Conservation (phyloP, 2,797 vertebrate genomes). For the Chelon labrosus region DNA sequence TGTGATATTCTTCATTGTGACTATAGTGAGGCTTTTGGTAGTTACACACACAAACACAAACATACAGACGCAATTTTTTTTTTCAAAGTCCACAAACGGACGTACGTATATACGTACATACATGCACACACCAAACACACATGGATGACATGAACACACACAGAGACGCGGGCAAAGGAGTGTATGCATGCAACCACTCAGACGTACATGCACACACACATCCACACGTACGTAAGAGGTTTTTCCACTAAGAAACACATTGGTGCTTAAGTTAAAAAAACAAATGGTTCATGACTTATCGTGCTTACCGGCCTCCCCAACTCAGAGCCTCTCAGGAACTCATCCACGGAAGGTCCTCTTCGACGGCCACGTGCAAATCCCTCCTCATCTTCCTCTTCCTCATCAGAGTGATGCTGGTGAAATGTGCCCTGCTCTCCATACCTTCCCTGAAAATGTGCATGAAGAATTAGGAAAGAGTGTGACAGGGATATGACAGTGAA, state of each 20-base stretch:
- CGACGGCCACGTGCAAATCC: slow-evolving; percentile 87
- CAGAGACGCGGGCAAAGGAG: slow-evolving; percentile 42
- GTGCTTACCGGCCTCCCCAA: slow-evolving; percentile 92
- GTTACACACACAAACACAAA: slow-evolving; percentile 77
- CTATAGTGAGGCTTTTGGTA: slow-evolving; percentile 90
- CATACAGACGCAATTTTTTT: slow-evolving; percentile 77
- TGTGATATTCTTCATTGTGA: slow-evolving; percentile 95
- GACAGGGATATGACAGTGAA: too few species aligned
- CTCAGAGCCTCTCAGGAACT: slow-evolving; percentile 95
- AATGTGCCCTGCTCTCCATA: slow-evolving; percentile 87
- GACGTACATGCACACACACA: slow-evolving; percentile 55
- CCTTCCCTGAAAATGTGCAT: slow-evolving; percentile 75
- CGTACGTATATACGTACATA: slow-evolving; percentile 48
- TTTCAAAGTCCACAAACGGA: slow-evolving; percentile 67
- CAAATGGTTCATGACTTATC: not conserved
- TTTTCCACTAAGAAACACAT: slow-evolving; percentile 36
- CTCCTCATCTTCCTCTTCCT: slow-evolving; percentile 92
- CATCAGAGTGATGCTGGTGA: slow-evolving; percentile 91
- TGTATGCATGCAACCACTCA: slow-evolving; percentile 65
- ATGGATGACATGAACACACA: slow-evolving; percentile 50
- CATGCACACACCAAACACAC: slow-evolving; percentile 60
- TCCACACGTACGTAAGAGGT: slow-evolving; percentile 24
- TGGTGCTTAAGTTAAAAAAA: slow-evolving; percentile 18
- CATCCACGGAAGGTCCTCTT: slow-evolving; percentile 93
- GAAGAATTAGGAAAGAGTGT: not conserved